A percentile compares a stretch with the other conserved stretches of the same genome.
phyloP scores from a whole-genome alignment of 1,140 invertebrate genomes.

The Aphelinus atriplicis region DNA sequence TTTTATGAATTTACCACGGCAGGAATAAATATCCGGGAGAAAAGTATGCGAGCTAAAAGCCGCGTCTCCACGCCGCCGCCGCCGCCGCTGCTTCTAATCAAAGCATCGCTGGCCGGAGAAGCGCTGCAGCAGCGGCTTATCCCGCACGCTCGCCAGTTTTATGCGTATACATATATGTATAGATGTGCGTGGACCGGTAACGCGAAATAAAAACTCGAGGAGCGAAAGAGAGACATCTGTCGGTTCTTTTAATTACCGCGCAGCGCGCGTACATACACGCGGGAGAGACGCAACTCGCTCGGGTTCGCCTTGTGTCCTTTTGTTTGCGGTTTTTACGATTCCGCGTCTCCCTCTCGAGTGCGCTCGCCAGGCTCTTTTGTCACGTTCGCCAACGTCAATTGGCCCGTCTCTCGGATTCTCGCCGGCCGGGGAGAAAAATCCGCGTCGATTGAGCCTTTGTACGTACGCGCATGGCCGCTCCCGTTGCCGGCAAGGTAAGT shows the following conservation, averaged over 20 bases:
- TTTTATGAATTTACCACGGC: conserved; percentile 29
- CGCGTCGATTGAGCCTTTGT: too few species aligned
- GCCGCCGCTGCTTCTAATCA: conserved; percentile 58
- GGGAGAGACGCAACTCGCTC: conserved; percentile 38
- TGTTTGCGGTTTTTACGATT: conserved; percentile 55
- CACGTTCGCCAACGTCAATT: conserved; percentile 44
- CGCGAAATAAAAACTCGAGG: conserved; percentile 64
- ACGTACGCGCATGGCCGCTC: not conserved
- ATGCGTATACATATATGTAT: conserved; percentile 36
- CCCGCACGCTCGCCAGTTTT: conserved; percentile 30
- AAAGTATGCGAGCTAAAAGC: conserved; percentile 9
- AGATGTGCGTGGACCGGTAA: conserved; percentile 39
- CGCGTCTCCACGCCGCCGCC: not conserved
- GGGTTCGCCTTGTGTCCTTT: conserved; percentile 49
- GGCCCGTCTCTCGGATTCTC: too few species aligned
- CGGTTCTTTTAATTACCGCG: conserved; percentile 65
- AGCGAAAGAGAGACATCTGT: conserved; percentile 60
- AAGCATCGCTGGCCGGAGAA: conserved; percentile 54
- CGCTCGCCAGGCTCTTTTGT: conserved; percentile 43
- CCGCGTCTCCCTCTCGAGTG: conserved; percentile 40
- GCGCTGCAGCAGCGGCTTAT: conserved; percentile 30
- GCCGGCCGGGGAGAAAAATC: too few species aligned
- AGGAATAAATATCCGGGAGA: conserved; percentile 32
- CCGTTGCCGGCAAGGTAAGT: too few species aligned
- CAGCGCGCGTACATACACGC: conserved; percentile 53